Base-by-base conservation (phyloP, 1,140 invertebrate genomes). In the Acromyrmex echinatior region DNA sequence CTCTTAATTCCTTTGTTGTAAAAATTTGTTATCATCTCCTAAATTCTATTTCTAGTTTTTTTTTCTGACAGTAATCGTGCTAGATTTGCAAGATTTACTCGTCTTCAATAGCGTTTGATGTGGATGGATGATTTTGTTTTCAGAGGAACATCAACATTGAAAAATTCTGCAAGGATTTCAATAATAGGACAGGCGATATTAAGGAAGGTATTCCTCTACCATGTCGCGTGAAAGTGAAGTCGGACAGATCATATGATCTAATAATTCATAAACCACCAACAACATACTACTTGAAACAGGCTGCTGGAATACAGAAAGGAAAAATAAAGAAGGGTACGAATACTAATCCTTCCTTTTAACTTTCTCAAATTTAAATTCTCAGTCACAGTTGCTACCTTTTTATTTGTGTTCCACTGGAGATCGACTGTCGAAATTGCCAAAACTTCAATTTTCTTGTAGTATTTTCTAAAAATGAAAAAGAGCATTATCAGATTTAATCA, bases 141-240 rank as follows among this genome's bases (percentile, higher is more conserved):
- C 93, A 99, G 98, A 97, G 98, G 93, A 98, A 98, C 63, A 97
- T 99, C 49, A 99, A 99, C 93, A 99, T 99, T 92, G 97, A 98
- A 68, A 97, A 97, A 70, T 99, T 99, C 96, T 99, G 98, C 93
- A 99, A 99, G 96, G 99, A 99, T 90, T 99, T 99, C 91, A 99
- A 99, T 96, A 97, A 98, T 92, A 97, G 96, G 93, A 99, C 99
- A 2, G 98, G 97, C 81, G 96, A 99, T 91, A 98, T 99, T 31
- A 99, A 99, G 94, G 97, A 97, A 94, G 99, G 99, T 25, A 97
- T 99, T 87, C 99, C 99, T 12, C 91, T 99, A 70, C 99, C 99
- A 2, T 97, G 97, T 82, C 96, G 97, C 91, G 96, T 99, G 12
- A 96, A 97, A 74, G 97, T 99, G 0, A 98, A 98, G 96, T 95